Base-by-base conservation (phyloP, 2,113 vertebrate species). In the Phocoena phocoena region DNA sequence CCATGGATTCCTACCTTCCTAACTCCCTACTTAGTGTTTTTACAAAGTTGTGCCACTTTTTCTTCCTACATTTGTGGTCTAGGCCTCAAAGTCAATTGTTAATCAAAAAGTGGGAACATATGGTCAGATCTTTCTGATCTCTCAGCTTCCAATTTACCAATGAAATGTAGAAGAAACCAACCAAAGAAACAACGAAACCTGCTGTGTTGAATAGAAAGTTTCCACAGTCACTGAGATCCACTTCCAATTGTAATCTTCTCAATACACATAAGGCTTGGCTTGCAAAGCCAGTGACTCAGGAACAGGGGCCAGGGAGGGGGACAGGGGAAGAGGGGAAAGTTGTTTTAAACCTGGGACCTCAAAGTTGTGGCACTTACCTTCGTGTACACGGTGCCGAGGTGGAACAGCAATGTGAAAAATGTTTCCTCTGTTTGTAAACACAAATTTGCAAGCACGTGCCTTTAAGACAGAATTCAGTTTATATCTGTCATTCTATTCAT, bases 11-110 rank as follows among this genome's bases (percentile, higher is more conserved):
- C 65, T 53, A 23, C 50, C 93, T 90, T 97, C 81, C 81, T 47
- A 74, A 96, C 90, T 88, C 63, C 47, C 79, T 92, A 85, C 44
- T 92, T 97, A 98, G 98, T 97, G 96, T 97, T 98, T 98, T 98
- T 97, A 97, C 89, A 98, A 95, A 93, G 90, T 96, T 96, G 68
- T 77, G 70, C 90, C 88, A 83, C 62, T 36, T 97, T 98, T 96
- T 82, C 96, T 98, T 97, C 95, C 85, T 97, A 98, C 97, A 97
- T 98, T 98, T 98, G 85, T 93, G 82, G 60, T 41, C 85, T 92
- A 73, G 86, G 94, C 93, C 94, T 94, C 96, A 95, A 98, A 98
- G 97, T 90, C 74, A 95, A 96, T 97, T 98, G 93, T 95, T 80
- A 88, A 83, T 96, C 96, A 90, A 97, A 98, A 98, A 93, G 84